Percentiles rank a stretch among this genome's conserved stretches.
phyloP scores from a whole-genome alignment of 2,888 invertebrate genomes.

The Hirtodrosophila confusa region DNA sequence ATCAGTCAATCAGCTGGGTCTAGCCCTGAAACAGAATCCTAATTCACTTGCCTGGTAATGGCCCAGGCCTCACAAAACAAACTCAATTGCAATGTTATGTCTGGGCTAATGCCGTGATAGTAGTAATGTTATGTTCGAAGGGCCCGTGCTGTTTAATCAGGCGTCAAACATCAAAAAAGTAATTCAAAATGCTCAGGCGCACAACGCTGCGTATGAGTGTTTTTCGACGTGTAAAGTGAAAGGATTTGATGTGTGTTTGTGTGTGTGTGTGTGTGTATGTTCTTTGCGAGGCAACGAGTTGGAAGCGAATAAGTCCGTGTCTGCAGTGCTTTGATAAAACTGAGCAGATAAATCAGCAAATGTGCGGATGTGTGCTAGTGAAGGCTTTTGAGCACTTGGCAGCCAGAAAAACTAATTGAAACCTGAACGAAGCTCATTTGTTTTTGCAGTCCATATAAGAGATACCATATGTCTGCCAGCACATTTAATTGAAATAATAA shows the following conservation, averaged over 20 bases:
- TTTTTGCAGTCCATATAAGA: conserved; percentile 32
- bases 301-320: conserved; percentile 29
- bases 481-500: conserved; percentile 53
- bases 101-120: background rate
- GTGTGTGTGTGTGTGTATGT: too few species aligned
- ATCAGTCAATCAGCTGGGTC: conserved; percentile 34
- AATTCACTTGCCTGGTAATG: conserved; percentile 65
- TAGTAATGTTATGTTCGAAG: conserved; percentile 36
- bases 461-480: conserved; percentile 31
- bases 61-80: conserved; percentile 24
- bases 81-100: conserved; percentile 34
- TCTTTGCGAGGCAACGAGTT: conserved; percentile 25
- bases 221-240: conserved; percentile 21
- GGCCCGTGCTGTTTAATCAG: conserved; percentile 55
- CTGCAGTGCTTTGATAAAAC: conserved; percentile 46
- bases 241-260: conserved; percentile 4
- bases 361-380: conserved; percentile 1
- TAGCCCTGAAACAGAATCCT: conserved; percentile 45
- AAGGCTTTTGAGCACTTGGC: conserved; percentile 24
- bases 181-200: conserved; percentile 29
- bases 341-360: conserved; percentile 37
- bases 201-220: conserved; percentile 47
- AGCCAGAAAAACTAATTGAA: conserved; percentile 44
- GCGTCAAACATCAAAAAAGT: conserved; percentile 62
- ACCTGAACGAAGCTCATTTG: conserved; percentile 44